These are phyloP conservation scores for Bombylius discolor DNA, from an alignment of 2,888 invertebrate species.

Conservation along the genomic window DNA sequence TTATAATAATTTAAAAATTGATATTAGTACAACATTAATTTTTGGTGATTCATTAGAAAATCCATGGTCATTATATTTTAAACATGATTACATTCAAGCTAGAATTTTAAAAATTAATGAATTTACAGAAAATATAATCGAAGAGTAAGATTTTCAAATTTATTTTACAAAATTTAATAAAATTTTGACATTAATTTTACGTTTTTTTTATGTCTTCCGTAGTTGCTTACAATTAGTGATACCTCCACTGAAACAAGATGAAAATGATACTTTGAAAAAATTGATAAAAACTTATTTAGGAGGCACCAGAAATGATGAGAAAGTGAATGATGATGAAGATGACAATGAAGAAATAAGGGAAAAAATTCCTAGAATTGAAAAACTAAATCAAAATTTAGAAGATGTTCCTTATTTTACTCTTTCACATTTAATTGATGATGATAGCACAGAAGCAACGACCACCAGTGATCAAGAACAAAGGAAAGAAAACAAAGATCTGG, in stretches of 20 bases:
- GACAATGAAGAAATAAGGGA: neutral
- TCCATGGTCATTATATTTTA: conserved; percentile 27
- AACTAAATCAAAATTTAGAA: no score
- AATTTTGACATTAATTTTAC: no score
- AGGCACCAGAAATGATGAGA: neutral
- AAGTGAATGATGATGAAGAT: neutral
- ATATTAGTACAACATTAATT: conserved; percentile 23
- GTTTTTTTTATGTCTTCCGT: no score
- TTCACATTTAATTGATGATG: no score
- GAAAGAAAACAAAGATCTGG: no score
- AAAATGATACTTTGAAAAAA: neutral
- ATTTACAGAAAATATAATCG: conserved; percentile 23
- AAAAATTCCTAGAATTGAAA: no score
- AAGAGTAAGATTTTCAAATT: conserved; percentile 19
- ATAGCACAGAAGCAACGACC: no score
- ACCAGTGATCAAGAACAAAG: no score
- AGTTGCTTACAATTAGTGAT: neutral
- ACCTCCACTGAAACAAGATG: neutral
- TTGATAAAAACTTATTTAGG: neutral
- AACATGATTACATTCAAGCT: conserved; percentile 21
- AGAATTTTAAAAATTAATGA: conserved; percentile 20
- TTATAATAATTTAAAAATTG: conserved; percentile 22
- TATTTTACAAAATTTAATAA: neutral
- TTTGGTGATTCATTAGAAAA: conserved; percentile 27
- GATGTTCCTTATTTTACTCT: no score